phyloP scores from a whole-genome alignment of 2,888 invertebrate genomes.

The Omphaloscelis lunosa region DNA sequence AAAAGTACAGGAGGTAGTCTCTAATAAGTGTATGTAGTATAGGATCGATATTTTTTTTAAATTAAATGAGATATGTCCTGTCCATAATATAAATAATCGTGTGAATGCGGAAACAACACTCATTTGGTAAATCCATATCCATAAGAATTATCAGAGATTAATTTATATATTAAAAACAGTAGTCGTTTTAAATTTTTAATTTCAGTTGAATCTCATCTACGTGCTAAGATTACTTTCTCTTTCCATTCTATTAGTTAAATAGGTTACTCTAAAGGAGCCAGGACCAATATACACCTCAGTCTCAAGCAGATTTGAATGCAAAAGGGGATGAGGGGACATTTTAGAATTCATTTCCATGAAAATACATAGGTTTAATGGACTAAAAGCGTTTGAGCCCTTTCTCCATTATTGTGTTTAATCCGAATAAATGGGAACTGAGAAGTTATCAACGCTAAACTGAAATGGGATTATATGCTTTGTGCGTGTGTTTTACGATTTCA shows the following conservation, averaged over 20 bases:
- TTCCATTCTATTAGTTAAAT: slow-evolving; percentile 25
- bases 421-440: slow-evolving; percentile 43
- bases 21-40: not conserved
- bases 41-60: not conserved
- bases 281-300: slow-evolving; percentile 44
- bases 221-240: slow-evolving; percentile 9
- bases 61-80: not conserved
- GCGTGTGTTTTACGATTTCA: not conserved
- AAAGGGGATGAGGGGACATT: slow-evolving; percentile 48
- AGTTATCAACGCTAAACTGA: slow-evolving; percentile 15
- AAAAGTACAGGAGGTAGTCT: not conserved
- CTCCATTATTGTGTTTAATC: slow-evolving; percentile 53
- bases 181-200: not conserved
- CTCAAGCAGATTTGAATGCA: slow-evolving; percentile 52
- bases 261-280: slow-evolving; percentile 26
- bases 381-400: slow-evolving; percentile 54
- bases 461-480: slow-evolving; percentile 20
- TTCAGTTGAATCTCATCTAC: slow-evolving; percentile 12
- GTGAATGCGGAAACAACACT: not conserved
- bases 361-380: slow-evolving; percentile 61
- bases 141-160: not conserved
- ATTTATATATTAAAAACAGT: not conserved
- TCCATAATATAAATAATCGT: not conserved
- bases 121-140: not conserved
- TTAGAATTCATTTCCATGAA: slow-evolving; percentile 65